A percentile compares a stretch with the other conserved stretches of the same genome.
These are phyloP conservation scores for Drosophila grimshawi DNA, from an alignment of 1,140 invertebrate species.

Conservation along the genomic window DNA sequence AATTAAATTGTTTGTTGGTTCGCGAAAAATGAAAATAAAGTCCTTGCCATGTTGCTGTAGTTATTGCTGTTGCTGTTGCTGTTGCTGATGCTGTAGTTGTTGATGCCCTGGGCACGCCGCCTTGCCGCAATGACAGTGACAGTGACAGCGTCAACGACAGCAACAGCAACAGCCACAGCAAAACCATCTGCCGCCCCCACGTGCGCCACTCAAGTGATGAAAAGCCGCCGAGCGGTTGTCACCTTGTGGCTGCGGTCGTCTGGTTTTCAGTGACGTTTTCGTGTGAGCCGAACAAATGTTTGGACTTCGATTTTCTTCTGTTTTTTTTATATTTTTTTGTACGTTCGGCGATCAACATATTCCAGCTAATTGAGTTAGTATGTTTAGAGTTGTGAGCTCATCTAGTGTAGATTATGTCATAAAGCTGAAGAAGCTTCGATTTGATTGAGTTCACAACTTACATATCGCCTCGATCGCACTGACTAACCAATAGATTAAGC, in stretches of 20 bases:
- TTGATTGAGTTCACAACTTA: no score
- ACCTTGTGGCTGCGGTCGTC: conserved; percentile 44
- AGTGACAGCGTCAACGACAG: conserved; percentile 29
- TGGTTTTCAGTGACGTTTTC: conserved; percentile 1
- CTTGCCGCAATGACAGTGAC: conserved; percentile 11
- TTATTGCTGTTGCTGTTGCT: conserved; percentile 16
- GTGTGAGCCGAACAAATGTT: neutral
- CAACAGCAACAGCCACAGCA: neutral
- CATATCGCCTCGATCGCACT: no score
- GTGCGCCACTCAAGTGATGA: conserved; percentile 38
- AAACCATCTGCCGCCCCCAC: neutral
- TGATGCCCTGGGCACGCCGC: conserved; percentile 8
- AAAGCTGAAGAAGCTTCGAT: no score
- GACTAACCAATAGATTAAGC: no score
- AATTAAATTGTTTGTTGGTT: conserved; percentile 82
- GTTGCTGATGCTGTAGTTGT: conserved; percentile 5
- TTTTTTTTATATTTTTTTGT: neutral
- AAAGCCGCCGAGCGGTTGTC: conserved; percentile 52
- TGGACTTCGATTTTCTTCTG: neutral
- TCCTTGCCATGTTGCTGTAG: conserved; percentile 35
- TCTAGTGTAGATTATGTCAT: no score
- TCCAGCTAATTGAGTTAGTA: conserved; percentile 17
- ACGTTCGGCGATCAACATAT: conserved; percentile 32
- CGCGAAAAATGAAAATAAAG: conserved; percentile 79
- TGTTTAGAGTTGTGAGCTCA: conserved; percentile 5